Evolutionary conservation across 2,888 invertebrate species (phyloP).

Genomic region (Drosophila cracens): DNA sequence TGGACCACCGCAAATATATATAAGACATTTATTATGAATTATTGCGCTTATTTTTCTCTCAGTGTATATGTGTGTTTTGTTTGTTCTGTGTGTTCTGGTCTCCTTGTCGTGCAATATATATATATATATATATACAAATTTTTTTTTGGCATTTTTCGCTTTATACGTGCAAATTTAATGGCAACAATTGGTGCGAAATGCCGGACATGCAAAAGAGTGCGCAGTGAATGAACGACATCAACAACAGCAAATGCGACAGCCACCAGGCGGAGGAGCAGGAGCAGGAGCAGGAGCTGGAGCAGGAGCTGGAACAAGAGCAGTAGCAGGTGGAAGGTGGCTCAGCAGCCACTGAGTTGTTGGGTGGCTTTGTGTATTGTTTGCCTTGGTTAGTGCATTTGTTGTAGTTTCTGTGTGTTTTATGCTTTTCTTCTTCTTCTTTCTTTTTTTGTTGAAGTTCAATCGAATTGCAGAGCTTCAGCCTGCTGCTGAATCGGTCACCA

Average conservation of each 20-base stretch:
- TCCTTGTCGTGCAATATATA: conserved; percentile 58
- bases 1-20: not conserved
- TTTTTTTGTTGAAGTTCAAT: conserved; percentile 30
- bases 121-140: not conserved
- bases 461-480: conserved; percentile 38
- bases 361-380: conserved; percentile 37
- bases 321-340: conserved; percentile 1
- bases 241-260: conserved; percentile 33
- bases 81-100: conserved; percentile 37
- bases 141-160: conserved; percentile 75
- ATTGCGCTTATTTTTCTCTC: not conserved
- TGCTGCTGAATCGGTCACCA: conserved; percentile 43
- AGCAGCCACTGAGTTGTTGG: conserved; percentile 27
- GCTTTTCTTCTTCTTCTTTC: not conserved
- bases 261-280: conserved; percentile 18
- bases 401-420: conserved; percentile 6
- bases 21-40: fast-evolving
- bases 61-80: conserved; percentile 25
- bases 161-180: conserved; percentile 78
- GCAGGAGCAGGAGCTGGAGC: conserved; percentile 25
- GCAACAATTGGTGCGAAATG: conserved; percentile 80
- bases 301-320: conserved; percentile 24
- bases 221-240: conserved; percentile 54
- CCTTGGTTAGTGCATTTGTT: conserved; percentile 39
- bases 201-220: conserved; percentile 70